Evolutionary conservation across 2,888 invertebrate genomes (phyloP), one percentile per base, ranked within the genome.

Genomic region (Pseudanteris insignis): DNA sequence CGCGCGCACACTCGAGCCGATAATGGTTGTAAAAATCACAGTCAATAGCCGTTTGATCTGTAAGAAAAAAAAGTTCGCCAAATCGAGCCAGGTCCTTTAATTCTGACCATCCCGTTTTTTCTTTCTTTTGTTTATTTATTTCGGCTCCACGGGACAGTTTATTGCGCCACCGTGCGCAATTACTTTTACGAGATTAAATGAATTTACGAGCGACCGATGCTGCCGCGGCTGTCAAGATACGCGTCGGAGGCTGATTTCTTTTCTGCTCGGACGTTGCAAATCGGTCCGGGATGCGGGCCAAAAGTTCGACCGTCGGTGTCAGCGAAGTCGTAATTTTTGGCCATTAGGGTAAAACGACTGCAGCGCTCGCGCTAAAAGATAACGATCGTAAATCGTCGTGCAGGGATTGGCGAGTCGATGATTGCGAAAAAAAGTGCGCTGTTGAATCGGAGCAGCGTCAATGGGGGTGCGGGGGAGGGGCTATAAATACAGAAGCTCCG

Each of bases 201-300:
- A 51, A 63, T 63, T 59, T 63, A 63, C 54, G 58, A 53, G 54
- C 50, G 18, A 32, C 40, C 57, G 55, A 53, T 60, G 60, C 48
- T 63, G 46, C 36, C 57, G 55, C 62, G 66, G 67, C 67, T 69
- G 70, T 70, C 71, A 69, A 64, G 68, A 59, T 58, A 54, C 57
- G 57, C 57, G 46, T 26, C 48, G 57, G 48, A 57, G 44, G 65
- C 65, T 60, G 63, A 63, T 47, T 57, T 63, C 18, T 57, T 63
- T 60, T 64, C 59, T 58, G 63, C 60, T 46, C 60, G 63, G 55
- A 48, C 65, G 64, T 63, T 66, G 72, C 70, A 71, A 74, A 74
- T 74, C 74, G 74, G 69, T 70, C 68, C 69, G 74, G 74, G 74
- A 74, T 69, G 63, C 58, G 68, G 67, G 74, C 74, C 73, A 74